Conservation (phyloP, 2,113 vertebrate species). For the Phainopepla nitens region DNA sequence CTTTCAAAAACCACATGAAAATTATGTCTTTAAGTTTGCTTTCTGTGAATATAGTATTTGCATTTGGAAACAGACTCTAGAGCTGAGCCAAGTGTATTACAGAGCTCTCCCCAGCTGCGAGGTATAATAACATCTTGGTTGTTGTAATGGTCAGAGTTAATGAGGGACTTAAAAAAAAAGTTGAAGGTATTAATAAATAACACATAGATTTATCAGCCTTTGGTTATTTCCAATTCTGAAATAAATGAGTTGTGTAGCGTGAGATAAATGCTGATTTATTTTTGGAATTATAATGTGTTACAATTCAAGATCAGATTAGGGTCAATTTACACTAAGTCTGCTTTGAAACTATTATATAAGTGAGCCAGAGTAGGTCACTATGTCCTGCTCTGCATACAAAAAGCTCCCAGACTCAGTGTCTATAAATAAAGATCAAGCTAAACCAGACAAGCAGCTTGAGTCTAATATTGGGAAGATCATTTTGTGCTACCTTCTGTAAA, state of each 20-base stretch:
- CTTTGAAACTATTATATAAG: slow-evolving; percentile 56
- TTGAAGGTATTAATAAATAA: background rate
- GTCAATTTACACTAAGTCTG: slow-evolving; percentile 66
- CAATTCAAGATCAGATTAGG: slow-evolving; percentile 62
- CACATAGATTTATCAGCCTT: background rate
- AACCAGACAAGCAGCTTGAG: slow-evolving; percentile 54
- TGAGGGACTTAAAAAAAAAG: background rate
- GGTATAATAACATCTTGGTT: background rate
- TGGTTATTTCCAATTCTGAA: background rate
- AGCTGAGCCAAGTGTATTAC: background rate
- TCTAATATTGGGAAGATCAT: slow-evolving; percentile 41
- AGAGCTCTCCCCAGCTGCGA: background rate
- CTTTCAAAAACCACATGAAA: background rate
- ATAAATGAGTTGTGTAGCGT: background rate
- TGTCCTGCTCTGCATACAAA: slow-evolving; percentile 28
- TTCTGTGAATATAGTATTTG: background rate
- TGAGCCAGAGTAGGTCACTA: slow-evolving; percentile 39
- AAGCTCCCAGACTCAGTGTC: background rate
- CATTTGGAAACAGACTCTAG: background rate
- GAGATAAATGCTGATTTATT: slow-evolving; percentile 43
- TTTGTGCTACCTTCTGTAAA: slow-evolving; percentile 38
- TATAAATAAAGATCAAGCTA: slow-evolving; percentile 60
- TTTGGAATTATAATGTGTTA: slow-evolving; percentile 44
- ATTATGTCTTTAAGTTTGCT: background rate
- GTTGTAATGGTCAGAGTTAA: background rate